Evolutionary conservation across 2,888 invertebrate species (phyloP), one percentile per base, ranked within the genome.

Genomic region (Pollenia amentaria): DNA sequence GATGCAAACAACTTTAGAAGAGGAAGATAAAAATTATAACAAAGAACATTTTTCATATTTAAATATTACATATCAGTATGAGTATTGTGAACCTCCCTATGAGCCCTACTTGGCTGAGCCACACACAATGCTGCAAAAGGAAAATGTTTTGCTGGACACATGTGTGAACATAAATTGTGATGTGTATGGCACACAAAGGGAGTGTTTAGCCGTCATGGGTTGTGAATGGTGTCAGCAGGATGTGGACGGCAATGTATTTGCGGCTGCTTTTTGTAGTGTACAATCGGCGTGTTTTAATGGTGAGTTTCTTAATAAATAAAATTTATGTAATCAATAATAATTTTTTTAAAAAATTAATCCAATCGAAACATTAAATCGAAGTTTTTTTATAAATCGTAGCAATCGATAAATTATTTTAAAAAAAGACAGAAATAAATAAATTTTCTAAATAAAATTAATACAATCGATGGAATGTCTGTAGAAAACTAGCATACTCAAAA

Each of bases 201-300:
- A 95, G 70, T 97, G 97, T 90, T 91, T 95, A 65, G 96, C 96
- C 0, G 95, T 98, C 40, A 94, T 97, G 89, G 97, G 97, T 80
- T 98, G 98, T 93, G 97, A 98, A 92, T 98, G 98, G 98, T 98
- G 98, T 92, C 96, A 96, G 90, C 94, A 96, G 81, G 97, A 97
- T 90, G 94, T 95, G 8, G 97, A 97, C 90, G 97, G 96, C 1
- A 95, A 96, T 38, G 94, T 94, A 9, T 94, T 98, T 18, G 93
- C 94, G 1, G 93, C 95, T 8, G 96, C 98, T 0, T 97, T 96
- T 92, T 98, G 98, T 92, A 96, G 97, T 1, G 95, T 96, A 2
- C 96, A 97, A 90, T 95, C 96, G 3, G 95, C 96, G 6, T 98
- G 98, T 92, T 98, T 97, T 91, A 97, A 97, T 91, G 98, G 98